Evolutionary conservation across 2,797 vertebrate genomes (phyloP), one percentile per base, ranked within the genome.

Genomic region (Urophycis tenuis): DNA sequence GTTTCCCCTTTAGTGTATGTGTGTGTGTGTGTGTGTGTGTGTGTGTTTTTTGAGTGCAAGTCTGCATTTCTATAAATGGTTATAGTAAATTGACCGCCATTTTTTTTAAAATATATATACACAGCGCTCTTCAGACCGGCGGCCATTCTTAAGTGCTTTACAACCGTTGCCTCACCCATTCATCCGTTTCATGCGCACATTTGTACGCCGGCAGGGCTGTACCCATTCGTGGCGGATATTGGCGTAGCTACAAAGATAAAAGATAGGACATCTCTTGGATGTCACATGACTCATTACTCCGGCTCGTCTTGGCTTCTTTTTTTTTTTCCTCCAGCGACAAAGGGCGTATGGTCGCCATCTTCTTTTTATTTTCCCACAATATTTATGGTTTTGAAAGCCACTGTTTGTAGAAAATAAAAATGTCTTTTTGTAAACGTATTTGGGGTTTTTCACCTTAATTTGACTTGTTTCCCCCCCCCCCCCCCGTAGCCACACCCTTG

Each of bases 1-100:
- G n/a, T n/a, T n/a, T n/a, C n/a, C 15, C 34, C 72, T 17, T 22
- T 67, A 8, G 60, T 32, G 36, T 49, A 39, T 69, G 45, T 30
- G 74, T 73, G 36, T 70, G 17, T 64, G 12, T 60, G 74, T 15
- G 34, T 78, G n/a, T 71, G 78, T 64, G 14, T 49, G 36, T 71
- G 31, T 77, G n/a, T n/a, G n/a, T n/a, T n/a, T n/a, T n/a, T n/a
- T n/a, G n/a, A n/a, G 74, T 15, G 34, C 75, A 30, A 31, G n/a
- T 12, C 69, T 53, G 75, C 60, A 29, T 76, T 70, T 33, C 15
- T 34, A n/a, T n/a, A n/a, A n/a, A n/a, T n/a, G n/a, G n/a, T n/a
- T n/a, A n/a, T n/a, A n/a, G n/a, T n/a, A n/a, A n/a, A n/a, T n/a
- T n/a, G n/a, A n/a, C n/a, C n/a, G n/a, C n/a, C n/a, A n/a, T n/a